A percentile compares a stretch with the other conserved stretches of the same genome.
These are phyloP conservation scores for Pampus argenteus DNA, from an alignment of 2,797 vertebrate genomes.

Conservation along the genomic window DNA sequence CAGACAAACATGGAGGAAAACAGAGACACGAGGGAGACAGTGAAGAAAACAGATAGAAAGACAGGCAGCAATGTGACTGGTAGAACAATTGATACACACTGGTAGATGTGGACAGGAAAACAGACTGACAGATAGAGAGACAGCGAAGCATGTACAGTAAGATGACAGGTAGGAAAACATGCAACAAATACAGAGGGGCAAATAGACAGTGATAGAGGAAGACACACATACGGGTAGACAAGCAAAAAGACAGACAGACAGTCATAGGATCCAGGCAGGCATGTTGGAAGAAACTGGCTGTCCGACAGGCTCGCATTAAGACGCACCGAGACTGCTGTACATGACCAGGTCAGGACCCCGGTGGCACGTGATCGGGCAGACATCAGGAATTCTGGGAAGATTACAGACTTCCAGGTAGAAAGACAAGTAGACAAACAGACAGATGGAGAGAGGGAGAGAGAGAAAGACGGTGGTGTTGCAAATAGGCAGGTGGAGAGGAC, in stretches of 20 bases:
- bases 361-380: constrained; percentile 12
- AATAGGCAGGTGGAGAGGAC: constrained; percentile 44
- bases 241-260: constrained; percentile 44
- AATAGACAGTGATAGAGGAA: constrained; percentile 47
- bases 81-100: constrained; percentile 54
- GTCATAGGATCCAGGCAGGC: constrained; percentile 27
- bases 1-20: constrained; percentile 35
- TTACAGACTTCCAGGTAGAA: constrained; percentile 33
- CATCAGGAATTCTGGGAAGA: constrained; percentile 30
- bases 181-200: constrained; percentile 30
- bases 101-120: constrained; percentile 41
- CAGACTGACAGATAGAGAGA: constrained; percentile 53
- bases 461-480: constrained; percentile 34
- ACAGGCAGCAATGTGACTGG: constrained; percentile 39
- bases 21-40: constrained; percentile 20
- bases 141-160: constrained; percentile 49
- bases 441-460: constrained; percentile 12
- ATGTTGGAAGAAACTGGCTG: constrained; percentile 28
- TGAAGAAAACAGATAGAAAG: constrained; percentile 35
- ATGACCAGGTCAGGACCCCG: constrained; percentile 43
- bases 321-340: constrained; percentile 19
- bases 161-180: constrained; percentile 64
- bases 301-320: constrained; percentile 32
- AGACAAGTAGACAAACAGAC: constrained; percentile 23
- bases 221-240: constrained; percentile 44